These are phyloP conservation scores for Copidosoma floridanum DNA, from an alignment of 1,140 invertebrate species.

Conservation along the genomic window DNA sequence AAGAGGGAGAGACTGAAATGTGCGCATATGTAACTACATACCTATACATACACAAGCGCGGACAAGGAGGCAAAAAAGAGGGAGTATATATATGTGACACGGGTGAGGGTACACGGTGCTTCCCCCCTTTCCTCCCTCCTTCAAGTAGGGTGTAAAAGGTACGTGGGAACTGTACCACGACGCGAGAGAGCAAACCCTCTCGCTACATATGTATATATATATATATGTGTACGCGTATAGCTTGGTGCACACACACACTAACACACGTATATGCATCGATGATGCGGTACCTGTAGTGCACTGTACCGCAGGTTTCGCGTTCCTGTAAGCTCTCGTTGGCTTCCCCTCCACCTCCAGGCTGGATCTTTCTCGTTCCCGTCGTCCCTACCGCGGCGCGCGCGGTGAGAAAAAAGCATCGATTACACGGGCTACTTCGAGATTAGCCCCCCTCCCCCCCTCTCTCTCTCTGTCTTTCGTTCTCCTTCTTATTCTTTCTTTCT, in stretches of 20 bases:
- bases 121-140: not conserved
- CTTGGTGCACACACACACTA: not conserved
- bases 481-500: conserved; percentile 7
- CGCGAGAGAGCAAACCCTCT: too few species aligned
- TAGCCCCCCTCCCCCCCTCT: conserved; percentile 8
- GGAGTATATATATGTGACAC: not conserved
- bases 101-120: not conserved
- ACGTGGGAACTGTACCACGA: conserved; percentile 50
- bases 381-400: not conserved
- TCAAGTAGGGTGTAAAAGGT: conserved; percentile 43
- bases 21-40: too few species aligned
- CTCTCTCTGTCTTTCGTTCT: not conserved
- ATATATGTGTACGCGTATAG: not conserved
- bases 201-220: not conserved
- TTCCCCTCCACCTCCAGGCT: not conserved
- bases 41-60: too few species aligned
- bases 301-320: conserved; percentile 16
- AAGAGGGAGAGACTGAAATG: not conserved
- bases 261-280: too few species aligned
- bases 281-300: too few species aligned
- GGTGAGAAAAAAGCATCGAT: conserved; percentile 25
- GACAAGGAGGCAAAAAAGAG: not conserved
- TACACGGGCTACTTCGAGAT: conserved; percentile 28
- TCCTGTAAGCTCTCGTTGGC: too few species aligned
- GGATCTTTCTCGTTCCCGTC: not conserved